phyloP scores from a whole-genome alignment of 2,113 vertebrate species.

The Natator depressus region DNA sequence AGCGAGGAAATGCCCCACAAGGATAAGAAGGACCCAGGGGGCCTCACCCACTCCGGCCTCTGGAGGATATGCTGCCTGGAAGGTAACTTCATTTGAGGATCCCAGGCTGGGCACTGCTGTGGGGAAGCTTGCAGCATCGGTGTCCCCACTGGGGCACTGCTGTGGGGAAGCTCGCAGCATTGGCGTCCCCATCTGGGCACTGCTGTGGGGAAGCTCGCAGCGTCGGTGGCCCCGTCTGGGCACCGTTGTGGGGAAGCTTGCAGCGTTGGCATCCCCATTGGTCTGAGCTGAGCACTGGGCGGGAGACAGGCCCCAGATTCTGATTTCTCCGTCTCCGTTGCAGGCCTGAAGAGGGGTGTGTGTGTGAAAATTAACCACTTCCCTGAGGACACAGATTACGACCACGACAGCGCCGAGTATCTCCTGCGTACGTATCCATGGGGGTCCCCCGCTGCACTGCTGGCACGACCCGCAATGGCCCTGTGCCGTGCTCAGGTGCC shows the following conservation, averaged over 20 bases:
- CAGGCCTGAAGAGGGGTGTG: constrained; percentile 91
- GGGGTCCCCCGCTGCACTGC: neutral
- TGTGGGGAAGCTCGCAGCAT: neutral
- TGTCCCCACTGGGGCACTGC: neutral
- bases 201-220: neutral
- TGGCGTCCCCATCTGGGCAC: neutral
- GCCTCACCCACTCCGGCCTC: constrained; percentile 92
- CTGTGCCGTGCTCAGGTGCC: neutral
- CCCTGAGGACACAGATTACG: constrained; percentile 94
- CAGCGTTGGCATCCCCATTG: accelerated
- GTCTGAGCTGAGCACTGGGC: neutral
- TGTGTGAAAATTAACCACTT: constrained; percentile 96
- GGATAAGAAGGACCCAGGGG: constrained; percentile 91
- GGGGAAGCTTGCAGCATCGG: neutral
- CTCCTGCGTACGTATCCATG: constrained; percentile 83
- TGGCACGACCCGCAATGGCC: no score
- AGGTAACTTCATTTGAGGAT: constrained; percentile 72
- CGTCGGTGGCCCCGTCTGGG: accelerated
- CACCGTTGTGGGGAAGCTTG: neutral
- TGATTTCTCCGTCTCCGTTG: constrained; percentile 11
- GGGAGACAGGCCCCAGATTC: neutral
- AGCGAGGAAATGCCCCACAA: constrained; percentile 86
- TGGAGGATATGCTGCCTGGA: constrained; percentile 96
- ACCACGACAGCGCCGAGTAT: constrained; percentile 94
- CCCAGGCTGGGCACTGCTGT: neutral